These are phyloP conservation scores for Eumerus sabulonum DNA, from an alignment of 2,888 invertebrate species.

Conservation along the genomic window DNA sequence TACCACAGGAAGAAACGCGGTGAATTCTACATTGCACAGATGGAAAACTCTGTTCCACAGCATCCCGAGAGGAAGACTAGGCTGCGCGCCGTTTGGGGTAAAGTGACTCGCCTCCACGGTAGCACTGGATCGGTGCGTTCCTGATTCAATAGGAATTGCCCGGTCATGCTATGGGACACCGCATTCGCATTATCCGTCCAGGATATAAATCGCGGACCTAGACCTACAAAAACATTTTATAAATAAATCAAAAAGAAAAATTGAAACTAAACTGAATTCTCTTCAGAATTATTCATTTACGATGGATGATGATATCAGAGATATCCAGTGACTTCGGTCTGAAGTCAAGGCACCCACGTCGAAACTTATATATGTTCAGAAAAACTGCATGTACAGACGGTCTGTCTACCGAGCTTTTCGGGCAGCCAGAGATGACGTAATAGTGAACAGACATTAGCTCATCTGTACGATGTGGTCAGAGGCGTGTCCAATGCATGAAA, in stretches of 20 bases:
- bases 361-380: no score
- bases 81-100: conserved; percentile 99
- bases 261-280: no score
- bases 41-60: conserved; percentile 91
- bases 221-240: conserved; percentile 73
- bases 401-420: no score
- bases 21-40: conserved; percentile 94
- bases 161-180: conserved; percentile 98
- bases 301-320: no score
- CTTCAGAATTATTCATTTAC: no score
- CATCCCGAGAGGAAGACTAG: conserved; percentile 92
- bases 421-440: no score
- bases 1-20: conserved; percentile 89
- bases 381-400: no score
- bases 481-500: no score
- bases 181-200: conserved; percentile 96
- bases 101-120: conserved; percentile 97
- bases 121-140: conserved; percentile 97
- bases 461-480: no score
- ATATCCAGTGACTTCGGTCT: no score
- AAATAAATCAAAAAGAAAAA: conserved; percentile 67
- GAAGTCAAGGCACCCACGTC: no score
- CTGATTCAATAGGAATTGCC: conserved; percentile 98
- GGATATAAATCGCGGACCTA: conserved; percentile 81
- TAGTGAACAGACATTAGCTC: no score